Evolutionary conservation across 2,113 vertebrate genomes (phyloP), one percentile per base, ranked within the genome.

Genomic region (Pelusios castaneus): DNA sequence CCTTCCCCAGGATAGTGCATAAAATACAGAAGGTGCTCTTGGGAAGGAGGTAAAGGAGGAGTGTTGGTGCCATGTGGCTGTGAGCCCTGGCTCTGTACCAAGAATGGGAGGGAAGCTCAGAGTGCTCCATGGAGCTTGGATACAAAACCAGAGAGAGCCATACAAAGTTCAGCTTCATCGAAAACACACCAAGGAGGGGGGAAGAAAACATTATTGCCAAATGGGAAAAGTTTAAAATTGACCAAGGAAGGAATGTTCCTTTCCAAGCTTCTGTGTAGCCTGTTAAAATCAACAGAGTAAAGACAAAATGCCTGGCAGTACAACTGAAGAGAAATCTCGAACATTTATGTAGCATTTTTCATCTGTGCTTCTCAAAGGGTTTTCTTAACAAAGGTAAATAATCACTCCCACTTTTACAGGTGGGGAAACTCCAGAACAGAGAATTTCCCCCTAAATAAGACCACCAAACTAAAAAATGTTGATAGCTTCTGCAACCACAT

Each of bases 211-310:
- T 63, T 86, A 83, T 0, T 97, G 93, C 95, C 93, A 96, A 97
- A 96, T 82, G 82, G 52, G 95, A 94, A 94, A 56, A 43, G 85
- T 96, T 94, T 93, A 96, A 97, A 92, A 96, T 85, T 96, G 92
- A 87, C 92, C 85, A 85, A 95, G 94, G 95, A 95, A 96, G 88
- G 97, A 96, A 94, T 82, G 78, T 96, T 96, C 5, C 92, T 97
- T 97, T 97, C 78, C 84, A 95, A 94, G 95, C 93, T 96, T 95
- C 93, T 87, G 92, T 96, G 85, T 27, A 7, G 95, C 90, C 92
- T 96, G 96, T 97, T 97, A 97, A 97, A 97, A 94, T 95, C 97
- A 97, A 51, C 94, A 95, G 97, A 97, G 90, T 95, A 97, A 97
- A 97, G 96, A 97, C 95, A 96, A 97, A 97, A 93, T 97, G 94